Base-by-base conservation (phyloP, 64 coral and sea anemone genomes). In the Hydrozoanthus tunicans region DNA sequence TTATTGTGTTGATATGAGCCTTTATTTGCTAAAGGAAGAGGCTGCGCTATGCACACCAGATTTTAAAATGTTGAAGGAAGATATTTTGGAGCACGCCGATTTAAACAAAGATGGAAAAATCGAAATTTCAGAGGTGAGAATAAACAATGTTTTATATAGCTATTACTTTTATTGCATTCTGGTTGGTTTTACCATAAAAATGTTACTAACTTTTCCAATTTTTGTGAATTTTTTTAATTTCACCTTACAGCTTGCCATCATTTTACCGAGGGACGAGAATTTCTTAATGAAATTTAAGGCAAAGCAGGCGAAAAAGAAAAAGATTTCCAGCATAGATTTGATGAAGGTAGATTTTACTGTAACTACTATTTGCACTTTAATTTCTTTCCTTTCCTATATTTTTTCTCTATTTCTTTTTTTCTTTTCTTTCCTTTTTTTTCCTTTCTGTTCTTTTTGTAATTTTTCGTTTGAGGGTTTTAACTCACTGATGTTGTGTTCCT, bases 51-150 rank as follows among this genome's bases (percentile, higher is more conserved):
- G 24, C 80, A 15, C 80, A 51, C 61, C 67, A 27, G 83, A 86
- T 32, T 56, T 86, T 73, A 53, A 56, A 24, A 70, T 12, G n/a
- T 24, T 86, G 54, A 86, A 59, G 58, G 8, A 25, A 57, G 67
- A 86, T 56, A 86, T 86, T 27, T 26, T 86, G 25, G 67, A 86
- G 11, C 83, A 86, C 53, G 83, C 66, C 20, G 83, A 86, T 53
- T 15, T 86, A 73, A 86, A 86, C 56, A 86, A 13, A 86, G 83
- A 86, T 86, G 83, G 83, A 8, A 86, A 86, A 73, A 86, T 86
- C 14, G 83, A 86, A 58, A 86, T 86, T 74, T 54, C 66, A 11
- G 83, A 86, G 83, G 83, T 86, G 73, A 58, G 32, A 7, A n/a
- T 25, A 59, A 80, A 54, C 14, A 6, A 52, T 6, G 11, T 17